Conservation (phyloP, 2,113 vertebrate species). For the Psilopsiagon aurifrons region DNA sequence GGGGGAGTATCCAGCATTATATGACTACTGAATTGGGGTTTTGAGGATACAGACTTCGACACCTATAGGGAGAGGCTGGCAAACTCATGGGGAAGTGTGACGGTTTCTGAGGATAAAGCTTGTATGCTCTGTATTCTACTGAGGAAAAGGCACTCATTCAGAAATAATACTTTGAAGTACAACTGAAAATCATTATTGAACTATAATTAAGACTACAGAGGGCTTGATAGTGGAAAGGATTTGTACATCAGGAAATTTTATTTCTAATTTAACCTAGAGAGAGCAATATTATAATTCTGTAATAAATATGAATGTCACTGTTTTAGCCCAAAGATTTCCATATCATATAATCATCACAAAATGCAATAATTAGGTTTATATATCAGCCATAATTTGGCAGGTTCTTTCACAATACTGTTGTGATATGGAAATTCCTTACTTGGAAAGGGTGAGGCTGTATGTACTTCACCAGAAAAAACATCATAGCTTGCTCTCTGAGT, state of each 20-base stretch:
- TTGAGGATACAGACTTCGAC: background rate
- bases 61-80: accelerated
- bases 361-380: background rate
- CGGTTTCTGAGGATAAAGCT: background rate
- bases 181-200: background rate
- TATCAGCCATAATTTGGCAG: background rate
- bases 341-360: background rate
- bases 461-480: background rate
- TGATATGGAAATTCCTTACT: background rate
- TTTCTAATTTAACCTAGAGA: background rate
- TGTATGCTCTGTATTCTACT: background rate
- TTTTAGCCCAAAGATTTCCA: background rate
- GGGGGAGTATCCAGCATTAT: background rate
- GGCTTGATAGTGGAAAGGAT: background rate
- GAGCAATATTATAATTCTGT: background rate
- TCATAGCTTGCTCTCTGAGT: background rate
- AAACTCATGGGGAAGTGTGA: background rate
- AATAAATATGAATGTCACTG: background rate
- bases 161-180: background rate
- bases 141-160: background rate
- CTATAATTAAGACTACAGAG: background rate
- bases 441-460: background rate
- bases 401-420: background rate
- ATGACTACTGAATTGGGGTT: background rate
- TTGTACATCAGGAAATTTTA: background rate